Evolutionary conservation across 2,888 invertebrate species (phyloP).

Genomic region (Meiosimyza platycephala): DNA sequence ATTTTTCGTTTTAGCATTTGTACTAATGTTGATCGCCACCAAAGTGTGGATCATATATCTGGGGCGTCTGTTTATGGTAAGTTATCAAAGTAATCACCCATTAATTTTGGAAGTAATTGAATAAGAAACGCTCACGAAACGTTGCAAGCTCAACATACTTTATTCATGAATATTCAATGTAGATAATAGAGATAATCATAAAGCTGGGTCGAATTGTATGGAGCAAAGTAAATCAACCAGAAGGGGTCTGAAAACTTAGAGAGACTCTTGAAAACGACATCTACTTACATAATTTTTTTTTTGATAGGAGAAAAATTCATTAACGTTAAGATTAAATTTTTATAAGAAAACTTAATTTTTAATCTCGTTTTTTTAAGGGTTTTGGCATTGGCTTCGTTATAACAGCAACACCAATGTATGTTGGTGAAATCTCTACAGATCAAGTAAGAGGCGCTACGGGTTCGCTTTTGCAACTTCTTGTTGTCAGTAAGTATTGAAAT

Average conservation of each 20-base stretch:
- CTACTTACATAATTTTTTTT: too few relatives aligned
- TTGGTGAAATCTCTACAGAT: conserved; percentile 85
- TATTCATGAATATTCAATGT: rapidly evolving
- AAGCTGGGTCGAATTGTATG: too few relatives aligned
- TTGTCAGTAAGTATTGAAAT: conserved; percentile 67
- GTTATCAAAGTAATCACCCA: conserved; percentile 20
- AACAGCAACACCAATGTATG: conserved; percentile 84
- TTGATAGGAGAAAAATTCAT: too few relatives aligned
- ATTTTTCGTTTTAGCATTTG: conserved; percentile 79
- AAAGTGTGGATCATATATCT: conserved; percentile 71
- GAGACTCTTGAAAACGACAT: too few relatives aligned
- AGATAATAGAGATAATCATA: too few relatives aligned
- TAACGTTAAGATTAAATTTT: too few relatives aligned
- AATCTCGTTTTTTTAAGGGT: conserved; percentile 63
- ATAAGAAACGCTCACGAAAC: rapidly evolving
- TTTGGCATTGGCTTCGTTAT: conserved; percentile 76
- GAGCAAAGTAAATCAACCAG: too few relatives aligned
- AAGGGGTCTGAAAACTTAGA: too few relatives aligned
- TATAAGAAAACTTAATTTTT: too few relatives aligned
- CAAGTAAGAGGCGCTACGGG: conserved; percentile 84
- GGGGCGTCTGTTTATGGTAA: conserved; percentile 59
- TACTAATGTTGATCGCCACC: conserved; percentile 73
- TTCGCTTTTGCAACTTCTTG: conserved; percentile 82
- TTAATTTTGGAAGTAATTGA: too few relatives aligned
- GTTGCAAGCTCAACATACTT: not conserved